Evolutionary conservation across 2,888 invertebrate genomes (phyloP).

Genomic region (Eurytoma californica): DNA sequence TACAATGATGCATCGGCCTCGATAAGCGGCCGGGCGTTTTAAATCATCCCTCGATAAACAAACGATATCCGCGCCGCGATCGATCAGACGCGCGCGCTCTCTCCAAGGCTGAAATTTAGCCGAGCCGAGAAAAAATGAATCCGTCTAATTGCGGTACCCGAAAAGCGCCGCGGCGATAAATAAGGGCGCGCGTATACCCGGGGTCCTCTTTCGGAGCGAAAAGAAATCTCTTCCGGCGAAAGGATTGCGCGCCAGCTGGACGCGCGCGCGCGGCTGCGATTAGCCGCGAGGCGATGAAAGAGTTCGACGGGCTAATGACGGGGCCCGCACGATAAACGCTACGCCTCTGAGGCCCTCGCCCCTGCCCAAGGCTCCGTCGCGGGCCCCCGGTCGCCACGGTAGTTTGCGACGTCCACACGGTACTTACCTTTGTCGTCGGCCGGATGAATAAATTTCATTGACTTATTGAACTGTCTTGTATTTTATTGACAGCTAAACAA

Average conservation of each 20-base stretch:
- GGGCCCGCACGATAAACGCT: constrained; percentile 70
- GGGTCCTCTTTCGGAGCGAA: neutral
- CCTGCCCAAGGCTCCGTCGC: neutral
- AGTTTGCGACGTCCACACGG: too few species aligned
- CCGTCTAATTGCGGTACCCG: constrained; percentile 48
- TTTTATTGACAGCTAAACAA: too few species aligned
- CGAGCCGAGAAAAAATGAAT: constrained; percentile 45
- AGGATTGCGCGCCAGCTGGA: constrained; percentile 48
- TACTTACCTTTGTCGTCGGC: neutral
- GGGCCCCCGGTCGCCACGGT: too few species aligned
- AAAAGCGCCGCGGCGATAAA: constrained; percentile 32
- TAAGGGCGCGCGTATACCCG: constrained; percentile 16
- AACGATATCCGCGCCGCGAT: constrained; percentile 41
- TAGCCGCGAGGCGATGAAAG: constrained; percentile 67
- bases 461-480: too few species aligned
- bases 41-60: constrained; percentile 45
- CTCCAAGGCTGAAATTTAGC: constrained; percentile 25
- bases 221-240: constrained; percentile 54
- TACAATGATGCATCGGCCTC: constrained; percentile 48
- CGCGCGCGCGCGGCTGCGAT: constrained; percentile 45
- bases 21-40: constrained; percentile 41
- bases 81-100: constrained; percentile 10
- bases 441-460: too few species aligned
- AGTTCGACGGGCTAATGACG: constrained; percentile 73
- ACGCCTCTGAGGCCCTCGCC: constrained; percentile 57